Conservation (phyloP, 2,113 vertebrate genomes). For the Austrofundulus limnaeus region DNA sequence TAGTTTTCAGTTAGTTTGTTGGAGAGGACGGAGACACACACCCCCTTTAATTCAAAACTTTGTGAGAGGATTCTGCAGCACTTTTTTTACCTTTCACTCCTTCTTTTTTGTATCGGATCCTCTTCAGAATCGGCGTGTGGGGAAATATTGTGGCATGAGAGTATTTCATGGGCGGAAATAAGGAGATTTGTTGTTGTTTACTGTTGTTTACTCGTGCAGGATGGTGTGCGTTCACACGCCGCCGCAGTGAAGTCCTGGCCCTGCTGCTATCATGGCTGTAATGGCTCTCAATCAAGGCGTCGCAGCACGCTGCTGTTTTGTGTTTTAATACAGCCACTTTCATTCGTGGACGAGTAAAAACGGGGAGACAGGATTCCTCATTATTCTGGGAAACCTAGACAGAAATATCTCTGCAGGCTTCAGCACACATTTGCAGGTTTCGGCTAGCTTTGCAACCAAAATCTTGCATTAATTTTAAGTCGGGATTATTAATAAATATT, state of each 20-base stretch:
- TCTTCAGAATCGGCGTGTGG: background rate
- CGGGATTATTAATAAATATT: no score
- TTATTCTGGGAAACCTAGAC: background rate
- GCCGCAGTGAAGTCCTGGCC: conserved; percentile 64
- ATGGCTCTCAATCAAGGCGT: conserved; percentile 59
- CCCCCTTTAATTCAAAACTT: conserved; percentile 78
- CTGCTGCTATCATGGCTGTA: conserved; percentile 72
- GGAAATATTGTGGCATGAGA: background rate
- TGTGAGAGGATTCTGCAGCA: conserved; percentile 23
- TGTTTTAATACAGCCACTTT: conserved; percentile 36
- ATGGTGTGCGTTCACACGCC: conserved; percentile 42
- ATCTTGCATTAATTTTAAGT: background rate
- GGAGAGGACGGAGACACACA: conserved; percentile 69
- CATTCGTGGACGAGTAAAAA: conserved; percentile 5
- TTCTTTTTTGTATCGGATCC: no score
- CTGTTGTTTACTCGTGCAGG: conserved; percentile 27
- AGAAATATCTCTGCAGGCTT: conserved; percentile 1
- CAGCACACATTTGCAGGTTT: conserved; percentile 19
- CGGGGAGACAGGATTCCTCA: background rate
- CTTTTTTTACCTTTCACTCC: conserved; percentile 1
- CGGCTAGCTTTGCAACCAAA: conserved; percentile 1
- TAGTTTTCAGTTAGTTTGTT: conserved; percentile 47
- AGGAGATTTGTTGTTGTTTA: conserved; percentile 1
- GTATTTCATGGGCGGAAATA: conserved; percentile 13
- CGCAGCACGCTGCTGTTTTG: conserved; percentile 50